Evolutionary conservation across 1,140 invertebrate species (phyloP).

Genomic region (Aphaenogaster floridana): DNA sequence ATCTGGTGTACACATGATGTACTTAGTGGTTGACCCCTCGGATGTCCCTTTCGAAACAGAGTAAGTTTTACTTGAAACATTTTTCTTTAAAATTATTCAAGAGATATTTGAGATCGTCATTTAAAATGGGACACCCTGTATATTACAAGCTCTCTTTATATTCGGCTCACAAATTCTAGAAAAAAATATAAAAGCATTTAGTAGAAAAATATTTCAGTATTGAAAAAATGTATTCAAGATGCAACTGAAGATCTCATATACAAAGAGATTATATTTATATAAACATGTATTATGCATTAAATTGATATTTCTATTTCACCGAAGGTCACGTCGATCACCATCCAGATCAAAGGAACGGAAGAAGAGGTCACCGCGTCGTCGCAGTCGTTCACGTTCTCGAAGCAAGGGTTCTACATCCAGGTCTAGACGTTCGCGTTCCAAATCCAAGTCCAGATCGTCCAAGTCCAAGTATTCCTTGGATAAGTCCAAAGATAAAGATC

Average conservation of each 20-base stretch:
- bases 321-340: conserved; percentile 86
- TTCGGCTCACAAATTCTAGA: not conserved
- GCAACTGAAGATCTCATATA: no score
- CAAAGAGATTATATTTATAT: not conserved
- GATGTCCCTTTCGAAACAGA: no score
- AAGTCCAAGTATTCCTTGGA: conserved; percentile 85
- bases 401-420: conserved; percentile 87
- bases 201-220: not conserved
- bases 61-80: no score
- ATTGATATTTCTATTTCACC: not conserved
- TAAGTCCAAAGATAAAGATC: conserved; percentile 85
- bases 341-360: conserved; percentile 87
- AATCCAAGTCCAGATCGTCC: conserved; percentile 84
- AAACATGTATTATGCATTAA: not conserved
- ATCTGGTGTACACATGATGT: no score
- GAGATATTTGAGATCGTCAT: no score
- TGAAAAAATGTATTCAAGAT: not conserved
- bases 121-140: not conserved
- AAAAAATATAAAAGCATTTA: not conserved
- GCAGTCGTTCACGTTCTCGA: conserved; percentile 86
- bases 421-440: conserved; percentile 83
- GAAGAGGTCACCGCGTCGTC: conserved; percentile 83
- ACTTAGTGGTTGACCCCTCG: no score
- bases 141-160: conserved; percentile 9
- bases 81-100: no score